Percentiles rank a stretch among this genome's conserved stretches.
These are phyloP conservation scores for Barypeithes pellucidus DNA, from an alignment of 2,888 invertebrate genomes.

Conservation along the genomic window DNA sequence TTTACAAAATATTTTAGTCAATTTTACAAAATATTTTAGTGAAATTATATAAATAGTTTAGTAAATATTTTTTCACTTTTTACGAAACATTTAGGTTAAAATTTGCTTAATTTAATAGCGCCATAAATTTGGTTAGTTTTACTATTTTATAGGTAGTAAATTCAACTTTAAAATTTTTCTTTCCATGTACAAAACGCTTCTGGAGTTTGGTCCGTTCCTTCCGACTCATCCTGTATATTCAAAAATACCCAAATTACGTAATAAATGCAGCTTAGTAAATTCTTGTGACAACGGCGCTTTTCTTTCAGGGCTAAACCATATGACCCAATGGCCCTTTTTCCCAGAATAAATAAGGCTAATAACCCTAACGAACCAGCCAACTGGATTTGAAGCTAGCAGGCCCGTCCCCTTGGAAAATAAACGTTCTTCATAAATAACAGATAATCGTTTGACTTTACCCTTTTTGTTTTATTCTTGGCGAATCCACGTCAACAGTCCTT, in stretches of 20 bases:
- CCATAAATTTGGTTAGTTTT: too few relatives aligned
- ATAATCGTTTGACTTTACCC: constrained; percentile 54
- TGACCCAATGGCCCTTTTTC: constrained; percentile 14
- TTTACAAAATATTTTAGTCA: too few relatives aligned
- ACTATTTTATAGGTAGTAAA: too few relatives aligned
- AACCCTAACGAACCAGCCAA: constrained; percentile 43
- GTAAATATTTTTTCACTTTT: too few relatives aligned
- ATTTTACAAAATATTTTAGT: too few relatives aligned
- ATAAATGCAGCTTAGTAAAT: constrained; percentile 7
- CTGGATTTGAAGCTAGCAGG: constrained; percentile 37
- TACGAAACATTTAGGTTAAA: too few relatives aligned
- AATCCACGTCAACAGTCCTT: constrained; percentile 56
- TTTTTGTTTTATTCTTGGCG: constrained; percentile 55
- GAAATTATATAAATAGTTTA: too few relatives aligned
- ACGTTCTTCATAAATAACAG: constrained; percentile 57
- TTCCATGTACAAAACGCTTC: too few relatives aligned
- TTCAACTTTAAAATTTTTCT: too few relatives aligned
- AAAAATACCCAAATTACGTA: background rate
- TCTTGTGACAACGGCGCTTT: background rate
- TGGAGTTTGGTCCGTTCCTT: too few relatives aligned
- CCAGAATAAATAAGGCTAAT: constrained; percentile 29
- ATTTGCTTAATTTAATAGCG: too few relatives aligned
- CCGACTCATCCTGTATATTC: too few relatives aligned
- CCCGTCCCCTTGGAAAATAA: constrained; percentile 47
- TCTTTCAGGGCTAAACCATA: constrained; percentile 15